phyloP scores from a whole-genome alignment of 1,140 invertebrate genomes.

The Panagrolaimus sp. region DNA sequence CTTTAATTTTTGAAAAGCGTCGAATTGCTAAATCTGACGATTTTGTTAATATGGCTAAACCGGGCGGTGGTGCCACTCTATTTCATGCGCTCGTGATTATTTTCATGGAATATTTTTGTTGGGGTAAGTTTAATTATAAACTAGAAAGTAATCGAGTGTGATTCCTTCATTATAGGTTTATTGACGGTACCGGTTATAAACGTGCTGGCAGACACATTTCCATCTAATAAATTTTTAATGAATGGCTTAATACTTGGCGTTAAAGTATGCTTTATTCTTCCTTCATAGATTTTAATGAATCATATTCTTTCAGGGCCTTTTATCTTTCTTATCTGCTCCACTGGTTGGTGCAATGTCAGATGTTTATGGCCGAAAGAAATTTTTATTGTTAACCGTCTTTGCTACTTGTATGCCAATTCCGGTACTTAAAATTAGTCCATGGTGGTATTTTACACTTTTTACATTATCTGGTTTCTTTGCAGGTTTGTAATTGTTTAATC shows the following conservation, averaged over 20 bases:
- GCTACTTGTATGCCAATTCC: constrained; percentile 98
- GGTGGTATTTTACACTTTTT: constrained; percentile 99
- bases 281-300: not conserved
- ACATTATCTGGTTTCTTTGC: constrained; percentile 96
- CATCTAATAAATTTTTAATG: constrained; percentile 97
- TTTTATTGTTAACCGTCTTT: constrained; percentile 93
- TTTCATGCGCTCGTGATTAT: constrained; percentile 97
- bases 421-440: constrained; percentile 95
- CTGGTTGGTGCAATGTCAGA: constrained; percentile 92
- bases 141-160: no score
- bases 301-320: constrained; percentile 69
- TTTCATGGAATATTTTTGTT: constrained; percentile 98
- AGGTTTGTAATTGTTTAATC: constrained; percentile 72
- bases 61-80: constrained; percentile 81
- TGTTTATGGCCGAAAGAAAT: constrained; percentile 95
- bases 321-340: constrained; percentile 93
- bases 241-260: constrained; percentile 97
- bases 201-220: constrained; percentile 91
- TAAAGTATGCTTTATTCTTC: constrained; percentile 63
- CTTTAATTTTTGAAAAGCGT: not conserved
- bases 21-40: constrained; percentile 2
- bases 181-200: constrained; percentile 95
- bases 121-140: no score
- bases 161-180: no score
- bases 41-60: constrained; percentile 3